phyloP scores from a whole-genome alignment of 2,888 invertebrate genomes.

The Philereme vetulata region DNA sequence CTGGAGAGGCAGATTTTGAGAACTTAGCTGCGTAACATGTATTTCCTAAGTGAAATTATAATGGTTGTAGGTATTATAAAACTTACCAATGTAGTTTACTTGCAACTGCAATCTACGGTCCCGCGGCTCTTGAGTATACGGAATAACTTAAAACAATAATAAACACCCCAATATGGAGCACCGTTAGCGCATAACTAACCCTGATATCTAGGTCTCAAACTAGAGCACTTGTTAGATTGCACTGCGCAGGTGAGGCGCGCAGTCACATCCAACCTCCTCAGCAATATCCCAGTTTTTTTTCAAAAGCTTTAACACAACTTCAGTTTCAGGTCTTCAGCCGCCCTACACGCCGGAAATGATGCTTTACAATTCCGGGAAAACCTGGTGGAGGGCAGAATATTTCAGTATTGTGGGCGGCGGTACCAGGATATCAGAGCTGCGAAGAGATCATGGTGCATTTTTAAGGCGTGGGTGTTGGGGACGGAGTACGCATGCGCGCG shows the following conservation, averaged over 20 bases:
- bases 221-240: conserved; percentile 26
- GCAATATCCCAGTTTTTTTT: conserved; percentile 1
- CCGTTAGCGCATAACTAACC: conserved; percentile 4
- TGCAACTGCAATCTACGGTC: no score
- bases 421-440: conserved; percentile 61
- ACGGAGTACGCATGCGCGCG: conserved; percentile 60
- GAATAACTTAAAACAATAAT: no score
- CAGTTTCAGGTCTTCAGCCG: conserved; percentile 47
- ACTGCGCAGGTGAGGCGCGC: conserved; percentile 65
- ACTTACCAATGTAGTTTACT: no score
- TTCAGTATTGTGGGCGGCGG: conserved; percentile 79
- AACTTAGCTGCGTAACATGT: no score
- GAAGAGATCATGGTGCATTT: conserved; percentile 40
- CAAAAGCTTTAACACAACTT: conserved; percentile 24
- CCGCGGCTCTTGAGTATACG: no score
- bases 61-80: no score
- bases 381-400: conserved; percentile 77
- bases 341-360: conserved; percentile 71
- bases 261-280: conserved; percentile 32
- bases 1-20: no score
- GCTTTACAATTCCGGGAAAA: conserved; percentile 66
- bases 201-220: conserved; percentile 17
- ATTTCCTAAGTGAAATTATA: no score
- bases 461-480: conserved; percentile 2
- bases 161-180: not conserved